phyloP scores from a whole-genome alignment of 2,797 vertebrate genomes.

The Phoxinus dragarum region DNA sequence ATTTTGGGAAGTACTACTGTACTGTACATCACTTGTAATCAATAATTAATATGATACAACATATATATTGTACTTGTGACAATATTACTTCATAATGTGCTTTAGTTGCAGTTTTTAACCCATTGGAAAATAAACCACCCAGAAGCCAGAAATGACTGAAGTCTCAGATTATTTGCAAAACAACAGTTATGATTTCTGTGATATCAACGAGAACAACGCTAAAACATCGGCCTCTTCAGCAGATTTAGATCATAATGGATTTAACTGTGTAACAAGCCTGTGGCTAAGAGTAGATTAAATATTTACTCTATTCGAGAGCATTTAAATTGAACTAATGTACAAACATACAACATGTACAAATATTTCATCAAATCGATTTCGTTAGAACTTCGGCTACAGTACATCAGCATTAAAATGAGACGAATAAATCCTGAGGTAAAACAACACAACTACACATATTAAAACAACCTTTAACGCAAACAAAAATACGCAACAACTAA shows the following conservation, averaged over 20 bases:
- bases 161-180: not conserved
- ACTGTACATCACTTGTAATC: conserved; percentile 9
- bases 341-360: conserved; percentile 33
- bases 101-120: conserved; percentile 38
- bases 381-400: conserved; percentile 12
- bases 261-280: conserved; percentile 3
- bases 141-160: conserved; percentile 1
- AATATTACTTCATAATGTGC: conserved; percentile 49
- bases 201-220: not conserved
- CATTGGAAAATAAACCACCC: not conserved
- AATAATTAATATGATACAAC: conserved; percentile 5
- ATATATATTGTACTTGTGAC: conserved; percentile 19
- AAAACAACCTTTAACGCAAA: conserved; percentile 26
- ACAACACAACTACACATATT: conserved; percentile 46
- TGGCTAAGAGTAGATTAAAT: conserved; percentile 17
- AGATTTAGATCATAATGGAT: not conserved
- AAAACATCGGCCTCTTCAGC: not conserved
- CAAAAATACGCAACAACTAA: conserved; percentile 47
- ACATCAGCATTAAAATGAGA: conserved; percentile 47
- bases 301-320: conserved; percentile 13
- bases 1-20: not conserved
- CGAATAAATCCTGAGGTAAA: conserved; percentile 47
- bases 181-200: conserved; percentile 49
- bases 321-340: conserved; percentile 19
- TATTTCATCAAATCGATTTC: not conserved